Evolutionary conservation across 2,888 invertebrate species (phyloP), one percentile per base, ranked within the genome.

Genomic region (Eristalis pertinax): DNA sequence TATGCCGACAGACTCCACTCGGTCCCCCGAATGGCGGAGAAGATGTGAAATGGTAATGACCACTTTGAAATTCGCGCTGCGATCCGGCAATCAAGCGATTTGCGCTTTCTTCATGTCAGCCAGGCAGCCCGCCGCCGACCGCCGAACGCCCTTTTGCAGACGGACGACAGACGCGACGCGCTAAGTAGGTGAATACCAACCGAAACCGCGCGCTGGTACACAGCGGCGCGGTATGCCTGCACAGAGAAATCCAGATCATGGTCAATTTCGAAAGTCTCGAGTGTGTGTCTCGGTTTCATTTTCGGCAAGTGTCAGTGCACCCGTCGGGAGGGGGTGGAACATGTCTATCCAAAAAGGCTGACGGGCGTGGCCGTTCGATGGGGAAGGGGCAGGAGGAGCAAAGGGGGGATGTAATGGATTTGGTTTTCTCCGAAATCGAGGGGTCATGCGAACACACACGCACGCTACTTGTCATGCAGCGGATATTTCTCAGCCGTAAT

Each of bases 251-350:
- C 74, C 56, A 74, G 74, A 74, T 74, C 74, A 74, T 74, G 74
- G 74, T 74, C 74, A 74, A 56, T 74, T 74, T 64, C 64, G 74
- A 74, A 74, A 74, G 74, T 74, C 56, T 74, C 38, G 13, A 32
- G 38, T 26, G 58, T 29, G 43, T n/a, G n/a, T 50, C 19, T 50
- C 19, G 50, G 50, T 19, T 50, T 50, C 4, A 43, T 50, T 62
- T 72, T 72, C 74, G 63, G 64, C 64, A 74, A 65, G 56, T 74
- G 74, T 74, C 74, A 74, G 35, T 64, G 74, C 74, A 24, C 63
- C 74, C 73, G 73, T n/a, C 35, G 22, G 38, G 35, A 41, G 38
- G 38, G 29, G 41, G 19, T 41, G 58, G 26, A 1, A 32, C 32
- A 32, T 10, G 32, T 10, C 32, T 32, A 32, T 32, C 32, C 32